Conservation (phyloP, 1,140 invertebrate species). For the Scaptomyza pallida region DNA sequence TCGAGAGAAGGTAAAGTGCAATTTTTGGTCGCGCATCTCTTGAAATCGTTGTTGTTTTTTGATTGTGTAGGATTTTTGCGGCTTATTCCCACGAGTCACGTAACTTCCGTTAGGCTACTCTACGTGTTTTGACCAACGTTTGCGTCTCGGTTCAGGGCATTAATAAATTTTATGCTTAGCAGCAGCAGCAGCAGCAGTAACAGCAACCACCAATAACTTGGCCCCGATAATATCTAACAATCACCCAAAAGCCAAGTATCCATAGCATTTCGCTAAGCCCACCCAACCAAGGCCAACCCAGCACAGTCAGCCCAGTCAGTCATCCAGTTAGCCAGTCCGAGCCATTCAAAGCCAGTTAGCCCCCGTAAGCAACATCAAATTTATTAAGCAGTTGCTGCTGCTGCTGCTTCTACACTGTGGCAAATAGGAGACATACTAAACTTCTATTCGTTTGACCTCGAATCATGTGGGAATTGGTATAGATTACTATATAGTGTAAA, state of each 20-base stretch:
- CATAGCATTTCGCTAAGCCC: constrained; percentile 1
- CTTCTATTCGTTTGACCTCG: not conserved
- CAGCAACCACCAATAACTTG: constrained; percentile 70
- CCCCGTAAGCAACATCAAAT: constrained; percentile 13
- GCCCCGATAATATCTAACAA: constrained; percentile 74
- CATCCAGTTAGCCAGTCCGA: not conserved
- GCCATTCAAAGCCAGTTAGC: constrained; percentile 13
- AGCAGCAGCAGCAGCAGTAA: constrained; percentile 54
- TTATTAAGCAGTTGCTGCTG: constrained; percentile 31
- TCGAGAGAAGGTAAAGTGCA: constrained; percentile 54
- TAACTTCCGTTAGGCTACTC: constrained; percentile 66
- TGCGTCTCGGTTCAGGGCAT: constrained; percentile 54
- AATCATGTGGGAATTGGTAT: too few species aligned
- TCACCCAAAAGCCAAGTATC: constrained; percentile 37
- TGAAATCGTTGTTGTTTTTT: not conserved
- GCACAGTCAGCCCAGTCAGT: not conserved
- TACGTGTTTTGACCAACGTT: constrained; percentile 36
- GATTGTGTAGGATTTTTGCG: not conserved
- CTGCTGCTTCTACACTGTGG: not conserved
- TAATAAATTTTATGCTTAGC: constrained; percentile 81
- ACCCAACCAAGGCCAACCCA: not conserved
- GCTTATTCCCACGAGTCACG: constrained; percentile 79
- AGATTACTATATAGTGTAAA: too few species aligned
- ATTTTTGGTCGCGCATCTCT: constrained; percentile 44
- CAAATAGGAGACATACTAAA: not conserved